Evolutionary conservation across 2,888 invertebrate genomes (phyloP).

Genomic region (Volucella bombylans): DNA sequence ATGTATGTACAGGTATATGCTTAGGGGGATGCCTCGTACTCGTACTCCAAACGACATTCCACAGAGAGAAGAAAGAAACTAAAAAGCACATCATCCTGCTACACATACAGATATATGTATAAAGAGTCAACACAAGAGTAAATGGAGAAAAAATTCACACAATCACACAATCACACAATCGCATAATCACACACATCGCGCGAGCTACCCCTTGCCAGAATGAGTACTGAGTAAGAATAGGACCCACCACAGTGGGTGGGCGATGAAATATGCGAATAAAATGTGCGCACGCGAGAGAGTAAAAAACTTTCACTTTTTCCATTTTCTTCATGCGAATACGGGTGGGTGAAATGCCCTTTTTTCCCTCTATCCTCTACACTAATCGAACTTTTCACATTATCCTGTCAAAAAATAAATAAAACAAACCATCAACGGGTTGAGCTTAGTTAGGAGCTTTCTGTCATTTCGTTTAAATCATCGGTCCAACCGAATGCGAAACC

Average conservation of each 20-base stretch:
- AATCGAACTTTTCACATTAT: conserved; percentile 63
- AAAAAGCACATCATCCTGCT: conserved; percentile 68
- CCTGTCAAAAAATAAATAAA: conserved; percentile 48
- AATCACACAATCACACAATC: conserved; percentile 58
- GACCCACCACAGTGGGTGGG: conserved; percentile 46
- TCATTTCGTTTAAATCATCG: conserved; percentile 36
- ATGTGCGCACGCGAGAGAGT: conserved; percentile 67
- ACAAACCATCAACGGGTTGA: conserved; percentile 29
- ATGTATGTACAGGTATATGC: conserved; percentile 18
- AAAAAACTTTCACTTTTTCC: conserved; percentile 72
- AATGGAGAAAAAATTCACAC: conserved; percentile 67
- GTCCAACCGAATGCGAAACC: conserved; percentile 28
- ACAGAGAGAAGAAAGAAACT: conserved; percentile 28
- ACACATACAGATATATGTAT: conserved; percentile 39
- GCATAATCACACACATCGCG: conserved; percentile 68
- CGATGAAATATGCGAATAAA: conserved; percentile 30
- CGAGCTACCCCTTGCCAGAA: conserved; percentile 52
- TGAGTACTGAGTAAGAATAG: conserved; percentile 21
- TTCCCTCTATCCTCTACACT: conserved; percentile 27
- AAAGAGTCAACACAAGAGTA: conserved; percentile 32
- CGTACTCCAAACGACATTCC: conserved; percentile 21
- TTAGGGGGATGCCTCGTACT: conserved; percentile 36
- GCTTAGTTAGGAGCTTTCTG: conserved; percentile 28
- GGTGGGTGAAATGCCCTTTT: conserved; percentile 13
- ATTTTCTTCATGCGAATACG: conserved; percentile 44